These are phyloP conservation scores for Pammene fasciana DNA, from an alignment of 2,888 invertebrate species.

Conservation along the genomic window DNA sequence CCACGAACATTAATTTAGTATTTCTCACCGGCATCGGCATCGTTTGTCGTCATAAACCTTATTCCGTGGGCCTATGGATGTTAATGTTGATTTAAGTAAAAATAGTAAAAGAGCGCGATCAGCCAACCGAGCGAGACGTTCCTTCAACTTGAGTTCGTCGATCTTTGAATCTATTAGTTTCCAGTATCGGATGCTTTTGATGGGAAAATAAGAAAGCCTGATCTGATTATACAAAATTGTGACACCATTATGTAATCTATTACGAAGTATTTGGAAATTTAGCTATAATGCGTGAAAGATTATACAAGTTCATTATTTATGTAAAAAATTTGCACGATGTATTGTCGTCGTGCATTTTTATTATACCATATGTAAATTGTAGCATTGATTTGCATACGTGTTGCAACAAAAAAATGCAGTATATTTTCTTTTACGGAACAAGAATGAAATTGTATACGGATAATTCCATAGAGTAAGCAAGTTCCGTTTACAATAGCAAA, in stretches of 20 bases:
- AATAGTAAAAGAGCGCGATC: conserved; percentile 52
- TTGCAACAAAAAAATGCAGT: conserved; percentile 19
- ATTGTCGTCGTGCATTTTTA: conserved; percentile 8
- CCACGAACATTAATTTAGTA: conserved; percentile 49
- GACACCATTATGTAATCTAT: conserved; percentile 20
- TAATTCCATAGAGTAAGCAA: conserved; percentile 11
- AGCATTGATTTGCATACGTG: conserved; percentile 28
- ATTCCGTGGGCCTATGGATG: conserved; percentile 27
- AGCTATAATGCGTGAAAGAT: conserved; percentile 1
- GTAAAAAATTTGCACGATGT: neutral
- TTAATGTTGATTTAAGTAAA: conserved; percentile 41
- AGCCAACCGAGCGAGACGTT: conserved; percentile 73
- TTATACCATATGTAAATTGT: conserved; percentile 20
- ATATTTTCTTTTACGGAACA: conserved; percentile 13
- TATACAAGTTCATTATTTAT: conserved; percentile 1
- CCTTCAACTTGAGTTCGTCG: conserved; percentile 78
- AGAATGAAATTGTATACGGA: conserved; percentile 1
- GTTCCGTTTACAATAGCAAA: conserved; percentile 11
- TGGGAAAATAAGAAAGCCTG: conserved; percentile 71
- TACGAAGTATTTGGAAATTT: conserved; percentile 3
- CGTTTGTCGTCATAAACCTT: conserved; percentile 18
- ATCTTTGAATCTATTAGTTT: conserved; percentile 64
- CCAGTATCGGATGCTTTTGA: conserved; percentile 63
- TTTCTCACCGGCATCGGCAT: conserved; percentile 26
- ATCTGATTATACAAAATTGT: conserved; percentile 43